A percentile compares a stretch with the other conserved stretches of the same genome.
Evolutionary conservation across 1,140 invertebrate species (phyloP).

Genomic region (Magallana ariakensis): DNA sequence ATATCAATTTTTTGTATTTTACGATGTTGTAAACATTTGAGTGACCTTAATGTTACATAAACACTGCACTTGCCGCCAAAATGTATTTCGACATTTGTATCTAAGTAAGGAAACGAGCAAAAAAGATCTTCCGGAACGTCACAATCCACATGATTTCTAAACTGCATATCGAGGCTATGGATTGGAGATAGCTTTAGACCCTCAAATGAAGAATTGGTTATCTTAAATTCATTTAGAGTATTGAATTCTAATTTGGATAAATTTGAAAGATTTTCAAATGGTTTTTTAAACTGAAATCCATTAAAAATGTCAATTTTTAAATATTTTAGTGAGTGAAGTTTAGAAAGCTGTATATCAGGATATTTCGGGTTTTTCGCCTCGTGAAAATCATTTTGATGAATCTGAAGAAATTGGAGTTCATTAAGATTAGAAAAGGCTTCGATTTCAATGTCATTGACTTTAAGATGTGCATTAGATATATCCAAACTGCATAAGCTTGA

Average conservation of each 20-base stretch:
- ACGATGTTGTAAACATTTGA: not conserved
- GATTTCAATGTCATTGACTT: not conserved
- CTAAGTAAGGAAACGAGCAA: not conserved
- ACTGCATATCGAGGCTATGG: not conserved
- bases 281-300: not conserved
- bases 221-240: not conserved
- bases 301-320: not conserved
- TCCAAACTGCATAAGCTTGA: not conserved
- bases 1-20: not conserved
- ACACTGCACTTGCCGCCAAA: not conserved
- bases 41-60: not conserved
- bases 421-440: not conserved
- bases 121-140: not conserved
- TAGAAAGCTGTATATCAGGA: not conserved
- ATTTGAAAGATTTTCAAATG: not conserved
- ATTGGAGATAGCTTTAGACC: not conserved
- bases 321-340: not conserved
- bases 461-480: not conserved
- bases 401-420: not conserved
- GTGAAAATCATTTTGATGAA: not conserved
- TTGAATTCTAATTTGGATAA: not conserved
- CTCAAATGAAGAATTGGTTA: not conserved
- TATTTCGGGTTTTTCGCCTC: not conserved
- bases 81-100: not conserved
- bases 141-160: not conserved